Conservation (phyloP, 2,113 vertebrate genomes). For the Spilogale gracilis region DNA sequence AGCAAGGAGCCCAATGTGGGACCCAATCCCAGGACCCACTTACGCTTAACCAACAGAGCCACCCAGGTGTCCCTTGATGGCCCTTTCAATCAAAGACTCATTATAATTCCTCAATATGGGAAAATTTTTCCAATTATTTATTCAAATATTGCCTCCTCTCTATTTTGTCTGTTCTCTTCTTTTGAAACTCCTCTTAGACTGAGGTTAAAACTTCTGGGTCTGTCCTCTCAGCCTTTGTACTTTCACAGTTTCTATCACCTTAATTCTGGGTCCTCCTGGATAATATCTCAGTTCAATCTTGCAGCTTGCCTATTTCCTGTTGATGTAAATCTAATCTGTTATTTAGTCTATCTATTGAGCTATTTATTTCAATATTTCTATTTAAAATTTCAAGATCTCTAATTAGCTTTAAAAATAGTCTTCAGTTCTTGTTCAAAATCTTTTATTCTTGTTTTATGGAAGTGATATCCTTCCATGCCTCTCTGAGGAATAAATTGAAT, state of each 20-base stretch:
- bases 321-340: not conserved
- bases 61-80: not conserved
- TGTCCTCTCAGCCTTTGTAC: not conserved
- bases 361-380: not conserved
- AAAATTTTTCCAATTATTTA: not conserved
- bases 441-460: not conserved
- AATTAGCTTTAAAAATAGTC: not conserved
- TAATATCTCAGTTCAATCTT: conserved; percentile 19
- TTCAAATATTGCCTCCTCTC: not conserved
- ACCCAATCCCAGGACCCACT: too few species aligned
- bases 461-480: not conserved
- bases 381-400: conserved; percentile 15
- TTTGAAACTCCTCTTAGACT: not conserved
- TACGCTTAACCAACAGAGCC: too few species aligned
- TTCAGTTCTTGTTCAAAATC: not conserved
- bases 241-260: not conserved
- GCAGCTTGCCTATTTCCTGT: not conserved
- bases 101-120: not conserved
- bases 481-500: not conserved
- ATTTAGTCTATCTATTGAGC: not conserved
- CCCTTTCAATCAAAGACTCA: not conserved
- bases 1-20: too few species aligned
- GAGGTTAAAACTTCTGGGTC: not conserved
- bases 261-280: not conserved
- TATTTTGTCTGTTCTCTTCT: conserved; percentile 1